phyloP scores from a whole-genome alignment of 1,140 invertebrate genomes.

The Mamestra configurata region DNA sequence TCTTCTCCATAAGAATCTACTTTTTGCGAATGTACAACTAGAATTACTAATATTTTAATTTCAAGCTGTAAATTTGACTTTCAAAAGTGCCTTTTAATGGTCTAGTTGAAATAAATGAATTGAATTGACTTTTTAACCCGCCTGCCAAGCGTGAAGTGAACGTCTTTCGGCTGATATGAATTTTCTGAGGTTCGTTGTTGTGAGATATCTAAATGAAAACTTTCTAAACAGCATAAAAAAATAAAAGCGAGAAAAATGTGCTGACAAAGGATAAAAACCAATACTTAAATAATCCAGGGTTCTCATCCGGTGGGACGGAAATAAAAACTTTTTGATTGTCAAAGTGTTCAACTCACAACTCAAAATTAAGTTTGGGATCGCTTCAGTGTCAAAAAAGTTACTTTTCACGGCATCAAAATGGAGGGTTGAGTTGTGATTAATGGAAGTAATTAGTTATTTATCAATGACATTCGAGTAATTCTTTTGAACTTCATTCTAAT shows the following conservation, averaged over 20 bases:
- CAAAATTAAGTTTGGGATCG: slow-evolving; percentile 3
- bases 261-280: neutral
- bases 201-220: no score
- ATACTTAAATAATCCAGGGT: neutral
- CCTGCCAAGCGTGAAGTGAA: no score
- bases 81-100: no score
- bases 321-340: slow-evolving; percentile 32
- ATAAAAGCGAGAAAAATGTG: neutral
- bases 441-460: neutral
- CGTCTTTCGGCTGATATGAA: no score
- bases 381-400: neutral
- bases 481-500: no score
- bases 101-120: no score
- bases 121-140: no score
- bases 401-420: slow-evolving; percentile 13
- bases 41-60: no score
- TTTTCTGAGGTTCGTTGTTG: no score
- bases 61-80: no score
- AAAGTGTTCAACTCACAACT: slow-evolving; percentile 5
- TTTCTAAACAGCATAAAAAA: neutral
- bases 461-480: neutral
- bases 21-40: no score
- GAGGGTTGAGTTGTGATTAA: neutral
- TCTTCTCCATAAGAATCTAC: no score
- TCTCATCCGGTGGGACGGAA: neutral